phyloP scores from a whole-genome alignment of 1,140 invertebrate genomes.

The Drosophila oshimai region DNA sequence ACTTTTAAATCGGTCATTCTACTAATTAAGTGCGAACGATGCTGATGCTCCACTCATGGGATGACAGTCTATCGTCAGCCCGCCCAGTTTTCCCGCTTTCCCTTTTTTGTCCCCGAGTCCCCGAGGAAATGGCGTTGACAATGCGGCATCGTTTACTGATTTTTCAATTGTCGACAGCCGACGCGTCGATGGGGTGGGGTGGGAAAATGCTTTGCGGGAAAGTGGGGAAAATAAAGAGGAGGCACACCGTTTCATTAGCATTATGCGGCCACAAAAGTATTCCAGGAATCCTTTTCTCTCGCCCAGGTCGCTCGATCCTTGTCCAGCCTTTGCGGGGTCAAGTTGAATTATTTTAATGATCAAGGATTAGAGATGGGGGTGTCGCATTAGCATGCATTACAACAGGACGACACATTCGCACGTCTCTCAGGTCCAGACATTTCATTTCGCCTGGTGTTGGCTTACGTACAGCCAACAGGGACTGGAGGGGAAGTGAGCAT shows the following conservation, averaged over 20 bases:
- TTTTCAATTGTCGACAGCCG: conserved; percentile 45
- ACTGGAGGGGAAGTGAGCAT: conserved; percentile 11
- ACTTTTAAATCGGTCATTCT: conserved; percentile 38
- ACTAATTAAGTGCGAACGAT: conserved; percentile 48
- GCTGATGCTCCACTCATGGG: conserved; percentile 29
- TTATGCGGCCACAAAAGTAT: conserved; percentile 19
- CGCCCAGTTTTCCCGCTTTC: not conserved
- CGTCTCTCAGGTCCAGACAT: not conserved
- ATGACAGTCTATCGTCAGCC: conserved; percentile 5
- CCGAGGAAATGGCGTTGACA: conserved; percentile 19
- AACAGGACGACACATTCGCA: conserved; percentile 40
- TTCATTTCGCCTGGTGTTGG: not conserved
- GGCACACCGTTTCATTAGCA: conserved; percentile 32
- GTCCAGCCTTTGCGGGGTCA: conserved; percentile 31
- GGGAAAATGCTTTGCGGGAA: conserved; percentile 21
- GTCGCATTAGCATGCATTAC: conserved; percentile 64
- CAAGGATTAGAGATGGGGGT: not conserved
- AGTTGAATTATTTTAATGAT: conserved; percentile 62
- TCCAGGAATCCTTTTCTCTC: conserved; percentile 26
- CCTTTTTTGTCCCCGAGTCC: not conserved
- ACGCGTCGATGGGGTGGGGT: too few species aligned
- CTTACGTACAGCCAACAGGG: conserved; percentile 1
- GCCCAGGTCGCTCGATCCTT: conserved; percentile 10
- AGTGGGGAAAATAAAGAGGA: not conserved
- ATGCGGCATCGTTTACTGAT: conserved; percentile 47